A percentile compares a stretch with the other conserved stretches of the same genome.
phyloP scores from a whole-genome alignment of 2,113 vertebrate genomes.

The Zosterops pallidus region DNA sequence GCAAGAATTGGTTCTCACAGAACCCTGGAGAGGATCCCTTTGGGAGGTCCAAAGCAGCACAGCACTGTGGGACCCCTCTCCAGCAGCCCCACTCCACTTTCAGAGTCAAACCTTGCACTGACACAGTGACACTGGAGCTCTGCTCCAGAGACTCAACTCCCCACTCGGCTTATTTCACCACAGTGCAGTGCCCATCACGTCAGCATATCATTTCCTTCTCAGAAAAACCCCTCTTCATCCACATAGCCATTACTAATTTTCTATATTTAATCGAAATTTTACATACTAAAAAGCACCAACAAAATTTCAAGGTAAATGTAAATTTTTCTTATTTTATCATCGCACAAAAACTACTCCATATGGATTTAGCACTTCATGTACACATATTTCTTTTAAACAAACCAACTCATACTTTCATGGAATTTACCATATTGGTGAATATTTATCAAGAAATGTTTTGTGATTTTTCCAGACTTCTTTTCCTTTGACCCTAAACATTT shows the following conservation, averaged over 20 bases:
- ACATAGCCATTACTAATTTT: background rate
- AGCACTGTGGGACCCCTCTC: background rate
- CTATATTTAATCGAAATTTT: background rate
- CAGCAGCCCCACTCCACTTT: background rate
- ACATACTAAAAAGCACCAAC: background rate
- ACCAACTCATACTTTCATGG: background rate
- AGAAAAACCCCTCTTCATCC: background rate
- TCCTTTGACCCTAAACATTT: constrained; percentile 48
- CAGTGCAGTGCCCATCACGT: background rate
- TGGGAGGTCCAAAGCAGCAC: background rate
- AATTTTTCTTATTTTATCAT: background rate
- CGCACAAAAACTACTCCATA: background rate
- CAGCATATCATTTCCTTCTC: background rate
- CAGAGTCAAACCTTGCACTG: background rate
- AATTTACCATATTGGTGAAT: constrained; percentile 38
- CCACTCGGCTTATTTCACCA: background rate
- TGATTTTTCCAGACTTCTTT: constrained; percentile 24
- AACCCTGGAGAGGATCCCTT: background rate
- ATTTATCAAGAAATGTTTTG: constrained; percentile 50
- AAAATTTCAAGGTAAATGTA: background rate
- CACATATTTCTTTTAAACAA: background rate
- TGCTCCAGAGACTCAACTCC: background rate
- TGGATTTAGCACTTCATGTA: background rate
- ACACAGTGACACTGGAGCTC: background rate
- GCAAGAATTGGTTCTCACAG: background rate